Percentiles rank a stretch among this genome's conserved stretches.
phyloP scores from a whole-genome alignment of 2,797 vertebrate species.

The Denticeps clupeoides region DNA sequence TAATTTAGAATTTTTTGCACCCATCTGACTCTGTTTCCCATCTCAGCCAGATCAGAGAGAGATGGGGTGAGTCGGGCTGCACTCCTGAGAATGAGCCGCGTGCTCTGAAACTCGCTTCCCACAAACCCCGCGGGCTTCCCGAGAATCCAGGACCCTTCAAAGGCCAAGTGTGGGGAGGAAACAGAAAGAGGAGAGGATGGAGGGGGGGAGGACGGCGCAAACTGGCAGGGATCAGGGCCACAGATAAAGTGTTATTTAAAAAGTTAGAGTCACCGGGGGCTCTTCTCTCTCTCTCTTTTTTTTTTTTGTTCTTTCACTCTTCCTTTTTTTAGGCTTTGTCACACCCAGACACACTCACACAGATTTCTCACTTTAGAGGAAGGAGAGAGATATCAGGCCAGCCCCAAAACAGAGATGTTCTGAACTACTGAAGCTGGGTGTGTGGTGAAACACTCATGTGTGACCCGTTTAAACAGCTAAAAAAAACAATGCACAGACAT shows the following conservation, averaged over 20 bases:
- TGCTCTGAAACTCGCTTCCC: slow-evolving; percentile 9
- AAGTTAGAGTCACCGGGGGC: not conserved
- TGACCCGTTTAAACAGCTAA: no score
- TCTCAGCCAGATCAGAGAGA: slow-evolving; percentile 15
- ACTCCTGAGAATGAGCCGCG: slow-evolving; percentile 11
- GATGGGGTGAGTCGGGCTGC: slow-evolving; percentile 6
- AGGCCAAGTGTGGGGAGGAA: slow-evolving; percentile 1
- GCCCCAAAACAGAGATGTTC: no score
- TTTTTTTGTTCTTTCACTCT: no score
- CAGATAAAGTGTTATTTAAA: slow-evolving; percentile 22
- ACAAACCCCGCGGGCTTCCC: slow-evolving; percentile 16
- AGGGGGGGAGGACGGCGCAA: not conserved
- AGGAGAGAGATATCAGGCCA: no score
- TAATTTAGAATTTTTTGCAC: no score
- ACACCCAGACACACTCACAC: no score
- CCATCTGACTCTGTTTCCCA: slow-evolving; percentile 7
- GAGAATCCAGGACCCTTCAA: slow-evolving; percentile 22
- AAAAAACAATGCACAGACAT: no score
- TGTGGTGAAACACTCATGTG: no score
- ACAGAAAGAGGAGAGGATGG: not conserved
- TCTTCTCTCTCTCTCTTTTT: slow-evolving; percentile 5
- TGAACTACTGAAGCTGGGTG: no score
- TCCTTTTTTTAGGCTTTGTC: no score
- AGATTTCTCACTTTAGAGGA: no score
- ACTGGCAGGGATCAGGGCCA: slow-evolving; percentile 11